A percentile compares a stretch with the other conserved stretches of the same genome.
phyloP scores from a whole-genome alignment of 2,888 invertebrate species.

The Beris chalybata region DNA sequence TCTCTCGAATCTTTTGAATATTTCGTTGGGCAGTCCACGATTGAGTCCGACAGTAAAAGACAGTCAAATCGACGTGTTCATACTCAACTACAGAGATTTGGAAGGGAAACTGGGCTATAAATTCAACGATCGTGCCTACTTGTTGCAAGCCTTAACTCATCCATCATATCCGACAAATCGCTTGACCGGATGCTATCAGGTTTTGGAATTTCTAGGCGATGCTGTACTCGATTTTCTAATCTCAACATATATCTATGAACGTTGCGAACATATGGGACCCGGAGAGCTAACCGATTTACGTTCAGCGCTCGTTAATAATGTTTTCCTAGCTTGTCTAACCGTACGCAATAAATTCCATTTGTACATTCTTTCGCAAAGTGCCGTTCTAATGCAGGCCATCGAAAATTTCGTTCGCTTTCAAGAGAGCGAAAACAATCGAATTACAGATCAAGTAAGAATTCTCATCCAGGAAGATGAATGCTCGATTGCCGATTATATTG shows the following conservation, averaged over 20 bases:
- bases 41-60: constrained; percentile 51
- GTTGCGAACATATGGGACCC: constrained; percentile 68
- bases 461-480: constrained; percentile 48
- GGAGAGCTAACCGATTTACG: constrained; percentile 91
- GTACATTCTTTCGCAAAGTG: constrained; percentile 62
- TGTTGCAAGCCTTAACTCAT: constrained; percentile 92
- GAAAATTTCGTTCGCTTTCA: constrained; percentile 51
- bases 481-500: constrained; percentile 70
- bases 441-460: constrained; percentile 52
- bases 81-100: constrained; percentile 58
- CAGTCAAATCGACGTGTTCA: constrained; percentile 58
- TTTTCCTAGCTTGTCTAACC: constrained; percentile 87
- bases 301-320: constrained; percentile 95
- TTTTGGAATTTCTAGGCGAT: constrained; percentile 91
- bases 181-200: constrained; percentile 84
- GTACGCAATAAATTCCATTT: constrained; percentile 86
- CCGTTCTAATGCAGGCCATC: constrained; percentile 57
- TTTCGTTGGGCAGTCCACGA: constrained; percentile 43
- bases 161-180: constrained; percentile 82
- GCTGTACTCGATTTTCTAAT: constrained; percentile 88
- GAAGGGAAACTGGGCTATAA: constrained; percentile 70
- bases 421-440: constrained; percentile 47
- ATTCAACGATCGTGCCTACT: constrained; percentile 78
- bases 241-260: constrained; percentile 84
- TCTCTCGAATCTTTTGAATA: constrained; percentile 49